Base-by-base conservation (phyloP, 2,113 vertebrate species). In the Castor canadensis region DNA sequence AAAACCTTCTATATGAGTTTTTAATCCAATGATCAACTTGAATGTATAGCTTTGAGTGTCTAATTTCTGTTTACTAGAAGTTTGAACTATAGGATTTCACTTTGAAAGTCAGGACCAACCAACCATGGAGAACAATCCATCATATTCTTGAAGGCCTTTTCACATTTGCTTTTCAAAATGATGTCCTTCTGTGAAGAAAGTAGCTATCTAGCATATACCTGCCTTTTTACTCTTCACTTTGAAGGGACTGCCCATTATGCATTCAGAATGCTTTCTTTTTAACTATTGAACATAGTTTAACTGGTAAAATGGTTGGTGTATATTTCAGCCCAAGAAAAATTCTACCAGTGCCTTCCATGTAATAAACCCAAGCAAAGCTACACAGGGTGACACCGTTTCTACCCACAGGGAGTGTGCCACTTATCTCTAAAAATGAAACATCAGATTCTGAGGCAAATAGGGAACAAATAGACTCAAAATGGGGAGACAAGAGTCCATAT, bases 51-150 rank as follows among this genome's bases (percentile, higher is more conserved):
- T 72, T 10, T 87, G 76, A 58, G 40, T 96, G 87, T 95, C 81
- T 67, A 84, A 88, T 94, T 96, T 88, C 77, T 94, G 9, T 93
- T 96, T 93, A 91, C 58, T 95, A 94, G 83, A 84, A 96, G 43
- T 72, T 43, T 86, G 17, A 94, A 83, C 71, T 89, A 71, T 86
- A 91, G 56, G 72, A 94, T 97, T 97, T 97, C 80, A 94, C 85
- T 66, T 95, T 95, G 96, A 97, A 86, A 96, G 0, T 84, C 84
- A 96, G 93, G 94, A 96, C 89, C 83, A 95, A 92, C 93, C 97
- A 98, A 66, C 97, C 97, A 93, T 95, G 97, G 95, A 0, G 83
- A 96, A 94, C 92, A 97, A 97, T 97, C 96, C 82, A 95, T 96
- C 90, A 71, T 97, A 97, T 98, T 95, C 97, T 95, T 98, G 49